phyloP scores from a whole-genome alignment of 2,797 vertebrate species.

The Ctenopoma multispine region DNA sequence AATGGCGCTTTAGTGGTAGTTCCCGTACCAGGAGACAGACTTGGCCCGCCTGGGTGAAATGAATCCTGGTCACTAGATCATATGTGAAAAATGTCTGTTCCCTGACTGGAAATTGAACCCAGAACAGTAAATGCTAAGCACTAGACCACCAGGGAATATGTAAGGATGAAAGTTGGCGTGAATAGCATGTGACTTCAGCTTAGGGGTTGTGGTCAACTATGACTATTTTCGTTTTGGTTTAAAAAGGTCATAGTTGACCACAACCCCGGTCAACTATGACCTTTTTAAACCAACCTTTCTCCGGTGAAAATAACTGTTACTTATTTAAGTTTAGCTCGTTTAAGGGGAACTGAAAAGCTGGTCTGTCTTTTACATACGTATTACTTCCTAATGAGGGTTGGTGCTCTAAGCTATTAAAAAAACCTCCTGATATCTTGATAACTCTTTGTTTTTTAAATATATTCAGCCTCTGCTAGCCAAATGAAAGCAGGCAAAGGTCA shows the following conservation, averaged over 20 bases:
- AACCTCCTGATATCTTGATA: background rate
- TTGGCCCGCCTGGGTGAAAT: too few relatives aligned
- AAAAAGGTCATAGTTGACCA: too few relatives aligned
- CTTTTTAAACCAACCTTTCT: conserved; percentile 1
- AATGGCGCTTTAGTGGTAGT: too few relatives aligned
- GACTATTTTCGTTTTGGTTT: too few relatives aligned
- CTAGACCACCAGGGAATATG: too few relatives aligned
- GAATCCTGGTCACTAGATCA: too few relatives aligned
- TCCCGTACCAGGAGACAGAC: too few relatives aligned
- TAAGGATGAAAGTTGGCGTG: too few relatives aligned
- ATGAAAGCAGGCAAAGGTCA: conserved; percentile 1
- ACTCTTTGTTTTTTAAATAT: conserved; percentile 1
- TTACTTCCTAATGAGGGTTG: background rate
- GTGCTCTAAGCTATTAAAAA: background rate
- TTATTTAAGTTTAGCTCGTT: background rate
- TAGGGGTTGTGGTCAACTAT: background rate
- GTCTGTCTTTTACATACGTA: background rate
- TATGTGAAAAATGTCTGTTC: too few relatives aligned
- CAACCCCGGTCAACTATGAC: too few relatives aligned
- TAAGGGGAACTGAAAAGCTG: background rate
- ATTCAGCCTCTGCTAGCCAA: background rate
- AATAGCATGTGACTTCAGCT: background rate
- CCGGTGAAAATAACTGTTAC: background rate
- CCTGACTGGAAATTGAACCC: too few relatives aligned
- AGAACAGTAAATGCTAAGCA: too few relatives aligned